Conservation (phyloP, 2,797 vertebrate species). For the Takifugu ocellatus region DNA sequence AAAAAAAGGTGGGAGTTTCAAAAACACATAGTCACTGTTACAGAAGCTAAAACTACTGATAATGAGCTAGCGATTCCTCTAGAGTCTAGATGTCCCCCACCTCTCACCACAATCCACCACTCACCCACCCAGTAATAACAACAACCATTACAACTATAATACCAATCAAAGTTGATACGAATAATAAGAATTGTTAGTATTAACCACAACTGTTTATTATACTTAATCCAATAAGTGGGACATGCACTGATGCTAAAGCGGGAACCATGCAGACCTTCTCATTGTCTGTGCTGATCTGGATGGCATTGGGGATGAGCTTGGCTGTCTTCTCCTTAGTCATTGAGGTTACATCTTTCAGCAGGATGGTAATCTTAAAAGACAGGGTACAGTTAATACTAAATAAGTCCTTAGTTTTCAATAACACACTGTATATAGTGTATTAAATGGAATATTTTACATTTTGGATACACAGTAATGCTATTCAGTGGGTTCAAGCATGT, state of each 20-base stretch:
- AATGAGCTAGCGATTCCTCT: too few species aligned
- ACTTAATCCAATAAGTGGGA: too few species aligned
- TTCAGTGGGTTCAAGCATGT: neutral
- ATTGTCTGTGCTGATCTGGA: conserved; percentile 88
- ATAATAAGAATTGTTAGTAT: neutral
- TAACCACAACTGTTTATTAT: neutral
- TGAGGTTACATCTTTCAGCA: conserved; percentile 86
- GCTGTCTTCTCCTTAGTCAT: conserved; percentile 93
- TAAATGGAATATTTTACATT: too few species aligned
- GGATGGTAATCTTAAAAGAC: conserved; percentile 83
- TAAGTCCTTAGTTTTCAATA: too few species aligned
- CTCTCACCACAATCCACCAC: neutral
- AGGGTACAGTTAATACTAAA: neutral
- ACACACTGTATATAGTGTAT: neutral
- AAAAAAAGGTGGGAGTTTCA: neutral
- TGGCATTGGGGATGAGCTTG: conserved; percentile 91
- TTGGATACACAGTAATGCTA: too few species aligned
- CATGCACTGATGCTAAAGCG: too few species aligned
- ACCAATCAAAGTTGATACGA: too few species aligned
- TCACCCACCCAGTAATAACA: conserved; percentile 11
- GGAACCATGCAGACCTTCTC: conserved; percentile 77
- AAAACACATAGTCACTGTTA: conserved; percentile 15
- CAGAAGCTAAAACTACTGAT: neutral
- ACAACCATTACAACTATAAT: neutral
- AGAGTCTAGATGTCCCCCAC: conserved; percentile 28